Percentiles rank a stretch among this genome's conserved stretches.
Conservation (phyloP, 2,888 invertebrate species). For the Sarcophaga subvicina region DNA sequence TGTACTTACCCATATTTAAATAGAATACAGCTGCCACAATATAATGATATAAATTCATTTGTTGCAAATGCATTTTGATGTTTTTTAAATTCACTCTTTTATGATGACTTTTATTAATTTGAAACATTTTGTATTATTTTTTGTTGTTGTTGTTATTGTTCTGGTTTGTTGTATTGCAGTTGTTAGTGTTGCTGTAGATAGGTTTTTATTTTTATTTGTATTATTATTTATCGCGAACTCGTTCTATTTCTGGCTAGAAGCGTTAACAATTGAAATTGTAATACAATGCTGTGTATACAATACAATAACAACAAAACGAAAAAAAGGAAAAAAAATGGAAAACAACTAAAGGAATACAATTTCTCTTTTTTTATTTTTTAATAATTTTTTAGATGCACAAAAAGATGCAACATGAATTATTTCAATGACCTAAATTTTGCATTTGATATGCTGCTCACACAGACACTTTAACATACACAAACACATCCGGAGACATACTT, state of each 20-base stretch:
- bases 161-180: not conserved
- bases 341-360: no score
- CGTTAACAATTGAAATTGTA: constrained; percentile 39
- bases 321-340: no score
- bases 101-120: constrained; percentile 51
- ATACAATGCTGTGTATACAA: constrained; percentile 15
- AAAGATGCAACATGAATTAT: constrained; percentile 37
- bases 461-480: constrained; percentile 23
- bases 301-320: not conserved
- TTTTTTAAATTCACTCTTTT: constrained; percentile 45
- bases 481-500: not conserved
- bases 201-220: not conserved
- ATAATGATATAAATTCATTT: constrained; percentile 72
- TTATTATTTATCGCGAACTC: constrained; percentile 8
- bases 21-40: constrained; percentile 75
- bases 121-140: constrained; percentile 38
- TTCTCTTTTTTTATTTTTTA: no score
- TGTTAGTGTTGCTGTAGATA: not conserved
- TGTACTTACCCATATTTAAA: constrained; percentile 75
- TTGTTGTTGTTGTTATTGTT: not conserved
- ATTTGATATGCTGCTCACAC: not conserved
- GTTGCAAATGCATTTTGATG: constrained; percentile 68
- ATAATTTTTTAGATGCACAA: no score
- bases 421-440: constrained; percentile 46
- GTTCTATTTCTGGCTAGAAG: constrained; percentile 34